A percentile compares a stretch with the other conserved stretches of the same genome.
These are phyloP conservation scores for Spilarctia lutea DNA, from an alignment of 2,888 invertebrate genomes.

Conservation along the genomic window DNA sequence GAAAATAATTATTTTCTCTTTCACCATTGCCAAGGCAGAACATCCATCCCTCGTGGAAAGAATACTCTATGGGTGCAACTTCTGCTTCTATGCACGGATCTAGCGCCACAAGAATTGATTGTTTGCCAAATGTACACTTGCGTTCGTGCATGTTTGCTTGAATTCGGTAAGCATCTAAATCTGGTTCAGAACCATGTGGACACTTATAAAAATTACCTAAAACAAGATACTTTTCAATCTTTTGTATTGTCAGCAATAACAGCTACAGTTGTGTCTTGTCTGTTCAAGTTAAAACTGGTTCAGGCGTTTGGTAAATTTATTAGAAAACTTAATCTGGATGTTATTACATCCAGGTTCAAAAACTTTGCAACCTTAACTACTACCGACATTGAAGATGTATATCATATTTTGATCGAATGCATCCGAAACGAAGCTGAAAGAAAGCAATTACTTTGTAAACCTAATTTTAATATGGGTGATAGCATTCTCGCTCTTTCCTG, in stretches of 20 bases:
- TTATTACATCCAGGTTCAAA: not conserved
- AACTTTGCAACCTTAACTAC: not conserved
- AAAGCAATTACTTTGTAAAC: too few relatives aligned
- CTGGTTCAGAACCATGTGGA: slow-evolving; percentile 77
- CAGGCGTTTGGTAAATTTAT: not conserved
- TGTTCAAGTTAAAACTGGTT: not conserved
- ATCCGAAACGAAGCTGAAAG: too few relatives aligned
- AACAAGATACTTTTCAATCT: not conserved
- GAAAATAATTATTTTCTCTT: slow-evolving; percentile 79
- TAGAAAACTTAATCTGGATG: not conserved
- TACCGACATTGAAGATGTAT: too few relatives aligned
- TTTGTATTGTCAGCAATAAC: too few relatives aligned
- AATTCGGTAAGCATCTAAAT: slow-evolving; percentile 74
- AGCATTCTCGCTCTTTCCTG: too few relatives aligned
- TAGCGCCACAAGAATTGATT: slow-evolving; percentile 66
- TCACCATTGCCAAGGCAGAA: slow-evolving; percentile 82
- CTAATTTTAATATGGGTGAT: too few relatives aligned
- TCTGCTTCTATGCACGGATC: slow-evolving; percentile 84
- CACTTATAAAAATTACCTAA: slow-evolving; percentile 78
- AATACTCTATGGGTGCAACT: slow-evolving; percentile 79
- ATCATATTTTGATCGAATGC: too few relatives aligned
- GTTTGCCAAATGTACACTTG: slow-evolving; percentile 74
- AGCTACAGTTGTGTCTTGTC: not conserved
- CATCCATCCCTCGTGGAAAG: slow-evolving; percentile 83
- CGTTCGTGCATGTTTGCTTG: slow-evolving; percentile 82